A percentile compares a stretch with the other conserved stretches of the same genome.
phyloP scores from a whole-genome alignment of 2,113 vertebrate genomes.

The Triplophysa tibetana region DNA sequence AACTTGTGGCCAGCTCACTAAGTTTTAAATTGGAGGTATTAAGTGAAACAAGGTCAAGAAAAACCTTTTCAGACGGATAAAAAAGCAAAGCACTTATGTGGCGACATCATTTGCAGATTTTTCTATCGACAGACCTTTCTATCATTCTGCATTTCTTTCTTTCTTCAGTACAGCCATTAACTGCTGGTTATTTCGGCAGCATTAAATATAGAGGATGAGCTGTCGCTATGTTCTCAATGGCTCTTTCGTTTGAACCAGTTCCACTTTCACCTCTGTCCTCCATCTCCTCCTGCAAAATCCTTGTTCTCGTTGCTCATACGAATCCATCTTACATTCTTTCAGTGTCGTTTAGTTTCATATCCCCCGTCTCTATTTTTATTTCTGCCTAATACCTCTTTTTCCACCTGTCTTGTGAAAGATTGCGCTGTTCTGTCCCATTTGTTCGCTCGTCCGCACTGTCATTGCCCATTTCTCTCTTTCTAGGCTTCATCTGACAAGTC shows the following conservation, averaged over 20 bases:
- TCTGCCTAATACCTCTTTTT: constrained; percentile 17
- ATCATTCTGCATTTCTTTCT: constrained; percentile 12
- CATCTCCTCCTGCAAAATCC: constrained; percentile 3
- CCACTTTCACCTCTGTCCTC: background rate
- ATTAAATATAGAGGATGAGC: background rate
- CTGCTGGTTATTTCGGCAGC: constrained; percentile 19
- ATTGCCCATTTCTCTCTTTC: background rate
- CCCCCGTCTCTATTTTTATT: background rate
- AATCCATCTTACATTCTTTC: background rate
- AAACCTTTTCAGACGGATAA: background rate
- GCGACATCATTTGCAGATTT: constrained; percentile 4
- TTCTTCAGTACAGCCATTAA: background rate
- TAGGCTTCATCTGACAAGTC: constrained; percentile 59
- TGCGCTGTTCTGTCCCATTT: constrained; percentile 49
- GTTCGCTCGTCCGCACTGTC: constrained; percentile 51
- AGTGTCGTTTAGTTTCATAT: background rate
- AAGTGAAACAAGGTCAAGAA: constrained; percentile 31
- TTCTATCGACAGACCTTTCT: constrained; percentile 1
- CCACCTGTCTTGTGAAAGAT: constrained; percentile 21
- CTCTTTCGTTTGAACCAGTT: background rate
- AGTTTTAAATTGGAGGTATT: background rate
- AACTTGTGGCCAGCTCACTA: no score
- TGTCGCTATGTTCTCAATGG: background rate
- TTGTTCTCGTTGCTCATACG: background rate
- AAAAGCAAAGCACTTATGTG: constrained; percentile 10